Base-by-base conservation (phyloP, 2,797 vertebrate species). In the Melanotaenia parkinsoni region DNA sequence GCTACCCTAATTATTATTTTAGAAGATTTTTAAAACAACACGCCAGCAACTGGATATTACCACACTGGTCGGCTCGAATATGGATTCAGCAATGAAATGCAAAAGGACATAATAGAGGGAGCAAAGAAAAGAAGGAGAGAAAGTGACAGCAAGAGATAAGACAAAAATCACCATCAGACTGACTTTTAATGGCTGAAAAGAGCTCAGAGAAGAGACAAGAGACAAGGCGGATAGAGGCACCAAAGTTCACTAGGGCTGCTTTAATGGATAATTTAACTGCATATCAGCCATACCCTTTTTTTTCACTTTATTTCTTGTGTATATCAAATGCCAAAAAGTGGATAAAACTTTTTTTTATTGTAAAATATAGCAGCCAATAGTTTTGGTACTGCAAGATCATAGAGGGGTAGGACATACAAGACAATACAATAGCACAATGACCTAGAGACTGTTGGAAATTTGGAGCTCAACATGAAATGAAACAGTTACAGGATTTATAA, bases 401-500 rank as follows among this genome's bases (percentile, higher is more conserved):
- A 5, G 22, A 24, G 13, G 24, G 14, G 1, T 4, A 26, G 51
- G 1, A 26, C 13, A 24, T 12, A 24, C 4, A 54, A 26, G 22
- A 51, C 24, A 10, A 54, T 13, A 6, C 9, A 9, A 50, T 3
- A 50, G n/a, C n/a, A 50, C 24, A 26, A 66, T 80, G 51, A 30
- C 38, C 24, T 28, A 22, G 56, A 56, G 26, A 57, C 24, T 53
- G 45, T 72, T 54, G 62, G 16, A 38, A 35, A 5, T 22, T 33
- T 40, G 58, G 60, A 28, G 58, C 53, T 37, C 53, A 60, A 71
- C 59, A 76, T 77, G 4, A 76, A 86, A 77, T 70, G 13, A 77
- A 82, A 82, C 51, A 3, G 81, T 62, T 16, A 60, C 70, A 65
- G 85, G 84, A 84, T 67, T 4, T n/a, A 35, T n/a, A 71, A 76